Evolutionary conservation across 2,113 vertebrate species (phyloP).

Genomic region (Octodon degus): DNA sequence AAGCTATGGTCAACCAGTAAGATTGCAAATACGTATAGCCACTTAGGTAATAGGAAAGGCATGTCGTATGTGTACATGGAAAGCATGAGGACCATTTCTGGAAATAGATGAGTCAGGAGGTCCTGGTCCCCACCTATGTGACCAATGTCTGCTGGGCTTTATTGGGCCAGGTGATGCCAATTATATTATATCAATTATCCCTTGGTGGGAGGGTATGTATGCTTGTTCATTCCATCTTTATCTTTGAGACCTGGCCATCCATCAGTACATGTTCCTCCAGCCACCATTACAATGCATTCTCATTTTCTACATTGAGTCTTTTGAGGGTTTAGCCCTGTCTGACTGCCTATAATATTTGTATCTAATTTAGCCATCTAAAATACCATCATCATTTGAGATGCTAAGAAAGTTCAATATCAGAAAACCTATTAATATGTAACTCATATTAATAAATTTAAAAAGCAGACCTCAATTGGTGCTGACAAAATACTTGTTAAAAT

Average conservation of each 20-base stretch:
- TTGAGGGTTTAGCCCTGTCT: neutral
- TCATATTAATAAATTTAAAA: neutral
- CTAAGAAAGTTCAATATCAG: slow-evolving; percentile 8
- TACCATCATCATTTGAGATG: slow-evolving; percentile 12
- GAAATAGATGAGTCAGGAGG: neutral
- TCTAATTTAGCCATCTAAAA: neutral
- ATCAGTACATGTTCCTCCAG: neutral
- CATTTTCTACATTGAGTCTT: neutral
- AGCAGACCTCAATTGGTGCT: neutral
- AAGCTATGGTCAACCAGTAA: neutral
- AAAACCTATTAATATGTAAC: slow-evolving; percentile 22
- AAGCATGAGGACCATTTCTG: neutral
- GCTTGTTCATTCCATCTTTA: neutral
- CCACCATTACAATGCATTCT: neutral
- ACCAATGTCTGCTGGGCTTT: neutral
- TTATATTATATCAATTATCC: neutral
- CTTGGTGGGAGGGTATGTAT: neutral
- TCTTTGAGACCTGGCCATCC: neutral
- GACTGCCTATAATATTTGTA: neutral
- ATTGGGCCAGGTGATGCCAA: too few species aligned
- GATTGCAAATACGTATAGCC: neutral
- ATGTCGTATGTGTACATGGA: neutral
- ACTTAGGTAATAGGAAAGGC: neutral
- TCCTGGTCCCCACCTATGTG: neutral
- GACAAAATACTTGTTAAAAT: neutral